Percentiles rank a stretch among this genome's conserved stretches.
Conservation (phyloP, 2,113 vertebrate species). For the Pelecanoides urinatrix region DNA sequence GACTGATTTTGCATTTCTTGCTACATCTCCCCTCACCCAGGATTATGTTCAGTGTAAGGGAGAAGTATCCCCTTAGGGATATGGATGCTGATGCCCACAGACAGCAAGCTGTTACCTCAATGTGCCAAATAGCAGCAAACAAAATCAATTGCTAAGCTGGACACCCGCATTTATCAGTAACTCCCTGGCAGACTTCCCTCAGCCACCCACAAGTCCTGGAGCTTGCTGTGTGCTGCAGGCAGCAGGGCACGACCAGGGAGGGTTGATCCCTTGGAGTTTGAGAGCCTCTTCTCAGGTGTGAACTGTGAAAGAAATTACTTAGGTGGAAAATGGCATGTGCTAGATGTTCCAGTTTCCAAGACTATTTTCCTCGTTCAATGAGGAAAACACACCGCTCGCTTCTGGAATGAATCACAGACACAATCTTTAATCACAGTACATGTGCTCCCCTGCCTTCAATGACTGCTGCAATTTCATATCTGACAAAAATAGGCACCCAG, state of each 20-base stretch:
- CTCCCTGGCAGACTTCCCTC: neutral
- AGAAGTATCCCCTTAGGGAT: neutral
- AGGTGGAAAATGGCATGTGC: neutral
- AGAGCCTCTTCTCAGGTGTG: neutral
- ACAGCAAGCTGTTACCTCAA: neutral
- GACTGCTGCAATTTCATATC: neutral
- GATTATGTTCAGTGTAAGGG: neutral
- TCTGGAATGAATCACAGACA: neutral
- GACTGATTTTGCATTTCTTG: neutral
- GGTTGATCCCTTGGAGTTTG: neutral
- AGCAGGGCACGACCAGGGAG: neutral
- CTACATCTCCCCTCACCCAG: neutral
- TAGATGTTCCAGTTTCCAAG: neutral
- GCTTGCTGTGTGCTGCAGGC: neutral
- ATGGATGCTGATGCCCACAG: neutral
- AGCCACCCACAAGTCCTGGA: neutral
- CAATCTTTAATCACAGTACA: neutral
- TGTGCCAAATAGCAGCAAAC: neutral
- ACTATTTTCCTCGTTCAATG: neutral
- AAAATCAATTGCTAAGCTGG: neutral
- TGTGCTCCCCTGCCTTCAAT: neutral
- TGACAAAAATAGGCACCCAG: conserved; percentile 23
- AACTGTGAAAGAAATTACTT: neutral
- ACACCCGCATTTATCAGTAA: neutral
- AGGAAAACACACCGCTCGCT: neutral